phyloP scores from a whole-genome alignment of 2,888 invertebrate genomes.

The Argyresthia albistria region DNA sequence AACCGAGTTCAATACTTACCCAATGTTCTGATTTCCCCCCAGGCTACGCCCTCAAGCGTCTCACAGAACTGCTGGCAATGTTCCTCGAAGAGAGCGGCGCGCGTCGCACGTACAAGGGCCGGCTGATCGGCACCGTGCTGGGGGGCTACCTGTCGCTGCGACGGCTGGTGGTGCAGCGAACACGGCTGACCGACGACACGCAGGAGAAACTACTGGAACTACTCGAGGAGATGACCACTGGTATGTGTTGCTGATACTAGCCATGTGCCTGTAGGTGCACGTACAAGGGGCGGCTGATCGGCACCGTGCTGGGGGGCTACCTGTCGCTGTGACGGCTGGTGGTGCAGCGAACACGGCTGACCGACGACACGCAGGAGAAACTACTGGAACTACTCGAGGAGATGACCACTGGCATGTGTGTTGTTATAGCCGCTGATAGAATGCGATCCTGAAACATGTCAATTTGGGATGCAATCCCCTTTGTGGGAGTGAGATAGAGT shows the following conservation, averaged over 20 bases:
- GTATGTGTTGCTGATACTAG: constrained; percentile 68
- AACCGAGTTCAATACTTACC: too few relatives aligned
- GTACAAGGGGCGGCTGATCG: constrained; percentile 91
- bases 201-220: constrained; percentile 94
- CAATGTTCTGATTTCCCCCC: constrained; percentile 1
- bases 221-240: constrained; percentile 95
- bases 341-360: constrained; percentile 93
- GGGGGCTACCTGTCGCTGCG: constrained; percentile 94
- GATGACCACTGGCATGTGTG: constrained; percentile 91
- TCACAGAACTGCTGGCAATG: constrained; percentile 89
- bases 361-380: constrained; percentile 97
- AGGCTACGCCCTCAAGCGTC: constrained; percentile 91
- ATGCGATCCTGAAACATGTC: too few relatives aligned
- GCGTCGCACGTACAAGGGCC: constrained; percentile 90
- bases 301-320: constrained; percentile 94
- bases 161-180: constrained; percentile 93
- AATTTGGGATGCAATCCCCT: too few relatives aligned
- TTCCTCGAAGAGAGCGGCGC: constrained; percentile 92
- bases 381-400: constrained; percentile 93
- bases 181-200: constrained; percentile 95
- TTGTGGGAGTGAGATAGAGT: too few relatives aligned
- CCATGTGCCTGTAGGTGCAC: constrained; percentile 92
- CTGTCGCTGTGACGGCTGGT: constrained; percentile 91
- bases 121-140: constrained; percentile 90
- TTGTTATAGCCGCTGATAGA: too few relatives aligned